Base-by-base conservation (phyloP, 1,140 invertebrate species). In the Bactericera cockerelli region DNA sequence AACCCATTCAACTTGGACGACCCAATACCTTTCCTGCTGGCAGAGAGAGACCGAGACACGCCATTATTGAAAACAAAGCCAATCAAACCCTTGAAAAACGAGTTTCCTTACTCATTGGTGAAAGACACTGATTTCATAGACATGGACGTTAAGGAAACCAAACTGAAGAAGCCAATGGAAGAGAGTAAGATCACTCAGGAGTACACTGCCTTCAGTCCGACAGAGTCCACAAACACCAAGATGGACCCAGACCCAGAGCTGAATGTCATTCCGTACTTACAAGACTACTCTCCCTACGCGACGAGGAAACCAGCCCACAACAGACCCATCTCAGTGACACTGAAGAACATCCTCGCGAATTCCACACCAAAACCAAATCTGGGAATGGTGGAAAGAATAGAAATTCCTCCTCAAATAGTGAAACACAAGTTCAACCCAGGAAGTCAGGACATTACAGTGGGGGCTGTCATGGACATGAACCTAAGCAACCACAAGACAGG, bases 211-310 rank as follows among this genome's bases (percentile, higher is more conserved):
- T 67, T 60, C 55, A 64, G 63, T 42, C 66, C 66, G 11, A 67
- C 67, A n/a, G 62, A 62, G 42, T 39, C 61, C 13, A 49, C 58
- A 13, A 63, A 62, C 16, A 61, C 59, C 2, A 63, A 67, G 57
- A 38, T 59, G 16, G 33, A 59, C 21, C 60, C 58, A 31, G 57
- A 62, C 28, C 38, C 26, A 2, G 56, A 59, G 13, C 57, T 62
- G 8, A 75, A 76, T 26, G 69, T 76, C 0, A 76, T 77, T 26
- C 74, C 75, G 0, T 76, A 77, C 57, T 61, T 76, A 0, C 75
- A 77, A 58, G 76, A 77, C 58, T 75, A 76, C 38, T 60, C 74
- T 54, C 76, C 75, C 2, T 76, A 73, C 59, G 64, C 69, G 0
- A 70, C 69, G 13, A 60, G 55, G 38, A 55, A 38, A 21, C 38